Conservation (phyloP, 2,113 vertebrate genomes). For the Hippolais icterina region DNA sequence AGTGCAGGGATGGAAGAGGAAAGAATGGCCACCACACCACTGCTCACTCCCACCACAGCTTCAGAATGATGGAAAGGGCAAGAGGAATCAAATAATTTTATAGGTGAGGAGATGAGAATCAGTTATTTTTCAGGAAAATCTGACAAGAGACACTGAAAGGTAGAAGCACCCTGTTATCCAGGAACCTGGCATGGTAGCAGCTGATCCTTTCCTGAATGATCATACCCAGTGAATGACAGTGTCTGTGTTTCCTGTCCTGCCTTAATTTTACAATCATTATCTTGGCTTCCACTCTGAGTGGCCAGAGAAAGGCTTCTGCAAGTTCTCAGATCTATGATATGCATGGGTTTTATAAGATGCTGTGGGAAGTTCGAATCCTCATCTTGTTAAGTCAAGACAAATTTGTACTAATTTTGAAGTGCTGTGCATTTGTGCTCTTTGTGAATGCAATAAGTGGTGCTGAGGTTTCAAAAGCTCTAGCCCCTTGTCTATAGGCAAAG, state of each 20-base stretch:
- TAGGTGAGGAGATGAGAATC: not conserved
- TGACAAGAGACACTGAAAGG: not conserved
- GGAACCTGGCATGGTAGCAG: not conserved
- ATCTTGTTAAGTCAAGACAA: not conserved
- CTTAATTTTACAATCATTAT: not conserved
- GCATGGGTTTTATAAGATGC: not conserved
- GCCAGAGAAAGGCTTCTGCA: not conserved
- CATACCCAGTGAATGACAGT: not conserved
- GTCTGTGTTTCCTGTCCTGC: not conserved
- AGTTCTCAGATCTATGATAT: not conserved
- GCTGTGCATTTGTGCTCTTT: not conserved
- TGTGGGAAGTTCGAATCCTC: not conserved
- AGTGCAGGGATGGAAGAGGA: not conserved
- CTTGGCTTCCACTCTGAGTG: not conserved
- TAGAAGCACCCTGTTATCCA: not conserved
- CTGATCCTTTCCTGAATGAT: not conserved
- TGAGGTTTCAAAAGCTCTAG: not conserved
- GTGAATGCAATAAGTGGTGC: not conserved
- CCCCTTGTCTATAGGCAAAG: not conserved
- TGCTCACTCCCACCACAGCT: not conserved
- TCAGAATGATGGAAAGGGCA: not conserved
- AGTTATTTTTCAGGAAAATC: not conserved
- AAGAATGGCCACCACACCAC: not conserved
- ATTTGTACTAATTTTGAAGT: not conserved
- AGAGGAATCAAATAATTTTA: not conserved